Evolutionary conservation across 2,888 invertebrate genomes (phyloP), one percentile per base, ranked within the genome.

Genomic region (Macrophya alboannulata): DNA sequence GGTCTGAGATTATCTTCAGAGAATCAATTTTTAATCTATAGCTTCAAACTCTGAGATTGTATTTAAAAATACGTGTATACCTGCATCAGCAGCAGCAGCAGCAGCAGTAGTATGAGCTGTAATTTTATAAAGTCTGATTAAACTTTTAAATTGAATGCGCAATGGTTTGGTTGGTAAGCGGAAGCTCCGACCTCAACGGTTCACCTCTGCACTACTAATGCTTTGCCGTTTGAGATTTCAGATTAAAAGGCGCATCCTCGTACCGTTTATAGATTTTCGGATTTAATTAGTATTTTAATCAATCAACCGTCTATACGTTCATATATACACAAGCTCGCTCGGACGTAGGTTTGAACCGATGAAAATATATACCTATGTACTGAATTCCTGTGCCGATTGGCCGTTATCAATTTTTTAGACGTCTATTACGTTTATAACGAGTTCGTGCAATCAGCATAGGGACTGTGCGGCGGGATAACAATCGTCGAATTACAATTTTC

Each of bases 141-240:
- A 93, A 93, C 93, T 93, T 93, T 92, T 92, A 93, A 93, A 93
- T 93, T 91, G 89, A 91, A 92, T 90, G 91, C 90, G 92, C 91
- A 92, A 90, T 90, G 91, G 91, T 90, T 92, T 91, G 89, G 90
- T 92, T 91, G 92, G 91, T 90, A 91, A 92, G 90, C 93, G 93
- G 93, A 93, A 93, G 92, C 93, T 91, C 90, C 92, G 93, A 93
- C 93, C 93, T 89, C 91, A 91, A 90, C 86, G 93, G 90, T 91
- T 93, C 93, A 93, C 93, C 93, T 93, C 93, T 93, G 93, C 92
- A 93, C 93, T 91, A 92, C 92, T 92, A 93, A 92, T 92, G 92
- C 90, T 92, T 89, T 90, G 90, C 85, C 90, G 91, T 89, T 88
- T 88, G 89, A 89, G 90, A 90, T 90, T 90, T 89, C 86, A 89